Conservation (phyloP, 2,797 vertebrate genomes). For the Benthosema pterotum region DNA sequence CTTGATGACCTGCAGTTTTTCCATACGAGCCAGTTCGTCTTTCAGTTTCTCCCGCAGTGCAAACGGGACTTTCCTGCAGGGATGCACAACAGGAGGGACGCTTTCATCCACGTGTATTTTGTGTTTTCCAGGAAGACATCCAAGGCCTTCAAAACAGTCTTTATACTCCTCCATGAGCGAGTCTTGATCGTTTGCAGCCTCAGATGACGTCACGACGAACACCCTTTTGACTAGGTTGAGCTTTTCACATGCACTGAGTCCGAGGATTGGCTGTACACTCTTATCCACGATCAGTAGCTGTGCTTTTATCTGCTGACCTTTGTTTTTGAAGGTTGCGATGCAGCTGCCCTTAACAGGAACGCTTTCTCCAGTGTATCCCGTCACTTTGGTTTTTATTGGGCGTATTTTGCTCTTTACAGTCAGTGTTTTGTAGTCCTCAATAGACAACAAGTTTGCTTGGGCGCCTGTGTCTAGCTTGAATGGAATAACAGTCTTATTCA, state of each 20-base stretch:
- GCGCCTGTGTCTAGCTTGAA: slow-evolving; percentile 38
- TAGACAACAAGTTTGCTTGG: slow-evolving; percentile 19
- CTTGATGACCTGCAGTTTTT: slow-evolving; percentile 18
- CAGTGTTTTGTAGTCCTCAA: slow-evolving; percentile 10
- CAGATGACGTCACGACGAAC: not conserved
- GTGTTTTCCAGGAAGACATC: slow-evolving; percentile 17
- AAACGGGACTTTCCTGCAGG: slow-evolving; percentile 29
- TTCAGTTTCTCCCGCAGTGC: slow-evolving; percentile 15
- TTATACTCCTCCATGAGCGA: slow-evolving; percentile 7
- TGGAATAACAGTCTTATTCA: slow-evolving; percentile 25
- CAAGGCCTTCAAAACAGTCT: slow-evolving; percentile 17
- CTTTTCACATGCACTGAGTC: slow-evolving; percentile 22
- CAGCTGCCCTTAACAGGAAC: slow-evolving; percentile 9
- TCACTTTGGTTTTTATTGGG: slow-evolving; percentile 14
- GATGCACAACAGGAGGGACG: slow-evolving; percentile 21
- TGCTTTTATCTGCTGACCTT: not conserved
- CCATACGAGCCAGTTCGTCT: slow-evolving; percentile 10
- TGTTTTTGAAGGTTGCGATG: slow-evolving; percentile 1
- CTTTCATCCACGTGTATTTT: slow-evolving; percentile 10
- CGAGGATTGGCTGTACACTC: slow-evolving; percentile 1
- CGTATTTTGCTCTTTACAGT: slow-evolving; percentile 15
- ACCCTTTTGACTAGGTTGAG: slow-evolving; percentile 10
- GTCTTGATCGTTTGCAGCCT: slow-evolving; percentile 1
- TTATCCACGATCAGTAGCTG: slow-evolving; percentile 9
- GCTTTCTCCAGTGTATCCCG: slow-evolving; percentile 3